Conservation (phyloP, 2,888 invertebrate species). For the Choristoneura rosaceana region DNA sequence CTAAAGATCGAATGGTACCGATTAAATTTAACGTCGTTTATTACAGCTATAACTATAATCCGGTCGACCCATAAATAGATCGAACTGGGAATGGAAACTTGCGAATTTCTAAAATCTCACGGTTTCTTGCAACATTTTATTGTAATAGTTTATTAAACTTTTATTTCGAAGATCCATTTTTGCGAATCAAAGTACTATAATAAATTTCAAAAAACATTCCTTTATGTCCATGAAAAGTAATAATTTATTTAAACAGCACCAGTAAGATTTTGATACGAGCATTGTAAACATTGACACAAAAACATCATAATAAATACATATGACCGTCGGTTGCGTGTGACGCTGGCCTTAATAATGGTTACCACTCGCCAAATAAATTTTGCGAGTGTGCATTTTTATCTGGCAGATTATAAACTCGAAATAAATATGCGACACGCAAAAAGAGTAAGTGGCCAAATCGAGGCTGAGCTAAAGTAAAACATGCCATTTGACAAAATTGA, state of each 20-base stretch:
- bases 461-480: slow-evolving; percentile 11
- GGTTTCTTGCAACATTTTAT: neutral
- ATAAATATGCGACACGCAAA: slow-evolving; percentile 47
- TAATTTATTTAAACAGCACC: slow-evolving; percentile 31
- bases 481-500: slow-evolving; percentile 14
- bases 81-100: slow-evolving; percentile 40
- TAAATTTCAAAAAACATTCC: slow-evolving; percentile 38
- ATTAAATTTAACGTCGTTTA: slow-evolving; percentile 45
- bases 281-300: slow-evolving; percentile 56
- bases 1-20: slow-evolving; percentile 36
- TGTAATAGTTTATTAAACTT: neutral
- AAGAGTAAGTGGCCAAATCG: slow-evolving; percentile 31
- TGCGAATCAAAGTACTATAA: neutral
- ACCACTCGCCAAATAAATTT: slow-evolving; percentile 56
- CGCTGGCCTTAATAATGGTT: slow-evolving; percentile 31
- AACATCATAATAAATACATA: slow-evolving; percentile 50
- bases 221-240: slow-evolving; percentile 39
- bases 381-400: slow-evolving; percentile 53
- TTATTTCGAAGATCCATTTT: neutral
- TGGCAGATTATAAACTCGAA: slow-evolving; percentile 56
- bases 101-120: slow-evolving; percentile 30
- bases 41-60: slow-evolving; percentile 37
- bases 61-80: slow-evolving; percentile 34
- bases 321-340: slow-evolving; percentile 18
- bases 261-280: slow-evolving; percentile 48